Evolutionary conservation across 1,140 invertebrate species (phyloP).

Genomic region (Fopius arisanus): DNA sequence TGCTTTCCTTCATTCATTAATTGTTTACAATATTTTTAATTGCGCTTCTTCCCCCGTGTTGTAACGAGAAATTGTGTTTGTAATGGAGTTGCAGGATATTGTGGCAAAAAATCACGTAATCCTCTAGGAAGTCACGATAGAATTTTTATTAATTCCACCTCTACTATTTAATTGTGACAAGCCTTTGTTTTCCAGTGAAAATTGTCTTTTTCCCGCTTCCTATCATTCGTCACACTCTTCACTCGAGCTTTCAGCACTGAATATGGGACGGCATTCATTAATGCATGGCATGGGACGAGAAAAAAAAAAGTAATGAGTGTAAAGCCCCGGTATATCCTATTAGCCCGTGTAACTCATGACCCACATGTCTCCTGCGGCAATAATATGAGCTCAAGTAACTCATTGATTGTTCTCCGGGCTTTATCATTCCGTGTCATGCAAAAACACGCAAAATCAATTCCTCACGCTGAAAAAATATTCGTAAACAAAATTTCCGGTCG

Average conservation of each 20-base stretch:
- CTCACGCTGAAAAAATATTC: too few species aligned
- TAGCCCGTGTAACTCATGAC: constrained; percentile 61
- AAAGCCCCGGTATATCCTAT: constrained; percentile 60
- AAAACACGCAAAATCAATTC: too few species aligned
- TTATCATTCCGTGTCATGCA: too few species aligned
- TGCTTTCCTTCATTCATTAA: too few species aligned
- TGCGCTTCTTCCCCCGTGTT: too few species aligned
- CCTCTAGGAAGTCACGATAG: neutral
- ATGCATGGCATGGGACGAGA: constrained; percentile 42
- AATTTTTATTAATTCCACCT: neutral
- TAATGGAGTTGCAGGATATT: neutral
- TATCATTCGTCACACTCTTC: constrained; percentile 5
- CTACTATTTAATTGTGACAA: neutral
- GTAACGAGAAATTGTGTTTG: too few species aligned
- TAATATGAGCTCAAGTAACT: constrained; percentile 53
- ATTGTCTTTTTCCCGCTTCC: neutral
- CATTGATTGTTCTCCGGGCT: constrained; percentile 19
- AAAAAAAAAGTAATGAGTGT: constrained; percentile 41
- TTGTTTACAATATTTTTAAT: too few species aligned
- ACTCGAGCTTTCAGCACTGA: neutral
- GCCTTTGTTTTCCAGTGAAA: neutral
- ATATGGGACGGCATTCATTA: neutral
- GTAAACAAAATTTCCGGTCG: too few species aligned
- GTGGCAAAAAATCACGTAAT: neutral
- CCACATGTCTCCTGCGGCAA: constrained; percentile 51